Evolutionary conservation across 1,140 invertebrate species (phyloP), one percentile per base, ranked within the genome.

Genomic region (Hyphantria cunea): DNA sequence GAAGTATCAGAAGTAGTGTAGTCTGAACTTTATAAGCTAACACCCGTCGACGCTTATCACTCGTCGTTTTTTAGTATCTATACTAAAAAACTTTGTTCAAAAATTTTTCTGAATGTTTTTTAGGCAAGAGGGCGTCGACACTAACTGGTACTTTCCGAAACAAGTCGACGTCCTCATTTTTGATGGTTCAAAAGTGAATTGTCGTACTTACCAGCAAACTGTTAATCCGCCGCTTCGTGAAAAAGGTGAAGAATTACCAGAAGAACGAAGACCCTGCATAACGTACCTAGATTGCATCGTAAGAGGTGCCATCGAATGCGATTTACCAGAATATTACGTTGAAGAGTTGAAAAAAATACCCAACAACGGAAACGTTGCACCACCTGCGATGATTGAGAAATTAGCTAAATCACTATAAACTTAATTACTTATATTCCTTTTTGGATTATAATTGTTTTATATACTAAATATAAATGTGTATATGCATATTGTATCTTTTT

Each of bases 71-170:
- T n/a, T n/a, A n/a, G n/a, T n/a, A n/a, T n/a, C n/a, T n/a, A n/a
- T n/a, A n/a, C n/a, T n/a, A n/a, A n/a, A n/a, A n/a, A 39, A 33
- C 49, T 63, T 55, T 62, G 48, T 33, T 56, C 11, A 47, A 42
- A 60, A 48, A 25, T 25, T 25, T 52, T 59, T 55, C 17, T 63
- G 52, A 25, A 25, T 44, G 58, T 54, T 52, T 55, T 91, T 11
- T 79, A 95, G 93, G 59, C 96, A 97, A 91, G 96, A 96, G 93
- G 94, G 94, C 56, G 95, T 96, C 0, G 84, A 92, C 25, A 78
- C 92, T 15, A 93, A 94, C 41, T 92, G 95, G 62, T 97, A 97
- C 78, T 92, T 92, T 78, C 86, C 93, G 25, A 85, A 95, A 66
- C 86, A 91, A 44, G 93, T 96, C 3, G 84, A 93, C 31, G 88